These are phyloP conservation scores for Empidonax traillii DNA, from an alignment of 2,113 vertebrate species.

Conservation along the genomic window DNA sequence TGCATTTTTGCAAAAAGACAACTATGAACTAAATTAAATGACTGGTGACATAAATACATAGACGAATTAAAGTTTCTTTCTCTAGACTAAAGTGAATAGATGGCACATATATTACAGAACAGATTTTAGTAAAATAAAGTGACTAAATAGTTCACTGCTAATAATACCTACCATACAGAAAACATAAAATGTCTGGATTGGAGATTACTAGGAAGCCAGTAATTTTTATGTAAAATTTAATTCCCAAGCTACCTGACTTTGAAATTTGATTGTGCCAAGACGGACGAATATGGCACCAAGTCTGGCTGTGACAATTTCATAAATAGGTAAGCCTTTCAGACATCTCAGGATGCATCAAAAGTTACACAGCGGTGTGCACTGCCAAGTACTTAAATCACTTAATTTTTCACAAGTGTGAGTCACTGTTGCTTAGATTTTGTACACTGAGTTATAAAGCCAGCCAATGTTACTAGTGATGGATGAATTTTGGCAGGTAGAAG, in stretches of 20 bases:
- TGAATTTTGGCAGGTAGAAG: not conserved
- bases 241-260: not conserved
- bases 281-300: not conserved
- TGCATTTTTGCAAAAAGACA: not conserved
- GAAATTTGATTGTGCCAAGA: not conserved
- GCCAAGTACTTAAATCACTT: not conserved
- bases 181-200: not conserved
- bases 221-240: not conserved
- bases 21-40: not conserved
- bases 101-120: slow-evolving; percentile 11
- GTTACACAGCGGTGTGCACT: not conserved
- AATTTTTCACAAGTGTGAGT: not conserved
- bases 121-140: slow-evolving; percentile 30
- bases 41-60: slow-evolving; percentile 4
- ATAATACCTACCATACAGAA: not conserved
- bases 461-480: not conserved
- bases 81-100: slow-evolving; percentile 8
- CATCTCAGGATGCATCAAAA: not conserved
- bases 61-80: slow-evolving; percentile 4
- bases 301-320: not conserved
- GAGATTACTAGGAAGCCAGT: not conserved
- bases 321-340: not conserved
- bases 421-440: not conserved
- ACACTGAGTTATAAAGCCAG: not conserved
- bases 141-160: not conserved